Evolutionary conservation across 2,113 vertebrate genomes (phyloP).

Genomic region (Ornithorhynchus anatinus): DNA sequence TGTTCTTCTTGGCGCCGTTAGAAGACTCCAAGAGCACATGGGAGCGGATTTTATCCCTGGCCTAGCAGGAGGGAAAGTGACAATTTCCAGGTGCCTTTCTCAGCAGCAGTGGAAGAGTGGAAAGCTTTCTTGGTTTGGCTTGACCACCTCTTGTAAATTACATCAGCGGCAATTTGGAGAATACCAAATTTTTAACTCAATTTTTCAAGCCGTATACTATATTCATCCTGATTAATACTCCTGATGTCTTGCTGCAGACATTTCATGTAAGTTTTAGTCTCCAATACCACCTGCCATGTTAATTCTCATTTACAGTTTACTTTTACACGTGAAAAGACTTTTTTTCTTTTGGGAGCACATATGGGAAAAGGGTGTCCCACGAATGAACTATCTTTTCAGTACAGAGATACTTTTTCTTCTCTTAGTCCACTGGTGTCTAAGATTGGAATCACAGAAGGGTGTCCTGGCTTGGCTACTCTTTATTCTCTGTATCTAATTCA

Average conservation of each 20-base stretch:
- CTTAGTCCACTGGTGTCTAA: background rate
- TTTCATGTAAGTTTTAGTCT: background rate
- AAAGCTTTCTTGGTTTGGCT: no score
- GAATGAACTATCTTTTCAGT: slow-evolving; percentile 10
- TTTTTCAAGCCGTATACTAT: background rate
- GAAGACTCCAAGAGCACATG: no score
- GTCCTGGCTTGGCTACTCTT: background rate
- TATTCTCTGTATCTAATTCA: background rate
- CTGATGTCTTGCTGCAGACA: background rate
- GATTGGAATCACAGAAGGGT: background rate
- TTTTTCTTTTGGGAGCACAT: background rate
- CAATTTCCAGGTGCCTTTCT: no score
- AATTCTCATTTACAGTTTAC: slow-evolving; percentile 1
- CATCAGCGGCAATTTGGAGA: no score
- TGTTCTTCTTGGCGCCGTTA: no score
- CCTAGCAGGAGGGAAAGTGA: no score
- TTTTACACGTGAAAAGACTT: background rate
- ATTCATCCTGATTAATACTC: background rate
- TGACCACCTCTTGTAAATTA: no score
- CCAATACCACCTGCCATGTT: background rate
- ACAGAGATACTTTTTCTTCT: background rate
- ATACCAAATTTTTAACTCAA: no score
- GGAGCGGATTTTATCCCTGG: no score
- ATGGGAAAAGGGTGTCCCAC: background rate
- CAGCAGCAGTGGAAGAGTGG: no score